Percentiles rank a stretch among this genome's conserved stretches.
Conservation (phyloP, 2,113 vertebrate species). For the Empidonax traillii region DNA sequence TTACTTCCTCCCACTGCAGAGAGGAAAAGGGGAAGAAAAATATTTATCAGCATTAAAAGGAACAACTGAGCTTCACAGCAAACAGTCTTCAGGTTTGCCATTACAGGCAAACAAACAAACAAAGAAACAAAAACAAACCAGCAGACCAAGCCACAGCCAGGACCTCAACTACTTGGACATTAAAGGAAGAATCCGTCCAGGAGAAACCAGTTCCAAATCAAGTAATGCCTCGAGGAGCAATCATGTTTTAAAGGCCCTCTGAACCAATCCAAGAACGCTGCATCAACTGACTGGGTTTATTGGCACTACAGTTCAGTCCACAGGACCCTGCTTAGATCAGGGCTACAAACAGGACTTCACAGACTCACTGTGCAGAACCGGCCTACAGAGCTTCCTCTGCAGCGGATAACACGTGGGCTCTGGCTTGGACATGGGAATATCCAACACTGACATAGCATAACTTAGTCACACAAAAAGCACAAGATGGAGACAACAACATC, state of each 20-base stretch:
- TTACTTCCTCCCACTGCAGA: conserved; percentile 97
- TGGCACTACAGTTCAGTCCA: not conserved
- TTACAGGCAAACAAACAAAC: not conserved
- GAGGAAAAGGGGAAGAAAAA: conserved; percentile 1
- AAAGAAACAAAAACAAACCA: not conserved
- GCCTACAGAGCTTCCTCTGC: too few species aligned
- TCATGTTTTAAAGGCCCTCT: not conserved
- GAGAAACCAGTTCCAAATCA: not conserved
- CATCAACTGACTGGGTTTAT: fast-evolving
- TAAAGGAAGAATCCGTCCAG: not conserved
- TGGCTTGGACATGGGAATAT: not conserved
- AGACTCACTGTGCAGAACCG: not conserved
- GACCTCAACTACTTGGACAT: not conserved
- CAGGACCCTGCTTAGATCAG: not conserved
- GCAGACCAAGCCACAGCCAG: not conserved
- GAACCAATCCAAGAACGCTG: not conserved
- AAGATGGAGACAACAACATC: not conserved
- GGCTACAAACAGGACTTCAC: fast-evolving
- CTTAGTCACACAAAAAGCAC: not conserved
- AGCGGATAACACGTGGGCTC: not conserved
- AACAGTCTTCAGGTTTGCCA: not conserved
- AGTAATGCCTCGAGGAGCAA: not conserved
- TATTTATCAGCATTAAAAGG: not conserved
- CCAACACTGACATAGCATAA: fast-evolving
- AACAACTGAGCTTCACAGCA: not conserved